These are phyloP conservation scores for Myotis pilosus DNA, from an alignment of 2,797 vertebrate species.

Conservation along the genomic window DNA sequence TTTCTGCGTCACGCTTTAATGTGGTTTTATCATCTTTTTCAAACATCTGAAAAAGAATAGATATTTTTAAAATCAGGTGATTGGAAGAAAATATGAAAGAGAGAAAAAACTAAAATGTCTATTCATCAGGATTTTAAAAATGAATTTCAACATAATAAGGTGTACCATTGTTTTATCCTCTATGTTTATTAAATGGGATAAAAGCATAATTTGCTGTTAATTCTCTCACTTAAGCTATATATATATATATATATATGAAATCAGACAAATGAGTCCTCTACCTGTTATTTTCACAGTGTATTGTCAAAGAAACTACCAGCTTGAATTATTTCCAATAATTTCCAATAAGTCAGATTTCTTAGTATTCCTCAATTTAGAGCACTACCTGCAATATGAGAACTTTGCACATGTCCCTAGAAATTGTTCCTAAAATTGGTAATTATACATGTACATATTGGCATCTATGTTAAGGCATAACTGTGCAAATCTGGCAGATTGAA, in stretches of 20 bases:
- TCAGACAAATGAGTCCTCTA: not conserved
- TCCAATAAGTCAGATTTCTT: slow-evolving; percentile 20
- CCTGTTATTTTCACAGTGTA: not conserved
- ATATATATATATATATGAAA: not conserved
- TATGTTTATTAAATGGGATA: not conserved
- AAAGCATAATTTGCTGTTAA: slow-evolving; percentile 28
- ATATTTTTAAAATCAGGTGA: not conserved
- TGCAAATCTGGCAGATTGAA: not conserved
- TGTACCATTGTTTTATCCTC: not conserved
- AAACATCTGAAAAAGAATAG: slow-evolving; percentile 66
- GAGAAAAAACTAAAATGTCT: not conserved
- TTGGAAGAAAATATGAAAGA: slow-evolving; percentile 11
- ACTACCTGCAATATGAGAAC: not conserved
- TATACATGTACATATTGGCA: not conserved
- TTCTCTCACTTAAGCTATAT: not conserved
- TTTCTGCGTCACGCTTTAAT: slow-evolving; percentile 56
- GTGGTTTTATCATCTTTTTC: slow-evolving; percentile 48
- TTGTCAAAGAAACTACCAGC: slow-evolving; percentile 23
- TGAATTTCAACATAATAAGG: slow-evolving; percentile 34
- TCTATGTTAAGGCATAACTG: not conserved
- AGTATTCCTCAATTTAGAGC: not conserved
- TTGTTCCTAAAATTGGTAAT: not conserved
- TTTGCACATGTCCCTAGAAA: not conserved
- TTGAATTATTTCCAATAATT: slow-evolving; percentile 10
- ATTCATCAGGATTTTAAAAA: not conserved